Evolutionary conservation across 2,113 vertebrate genomes (phyloP).

Genomic region (Sinocyclocheilus maitianheensis): DNA sequence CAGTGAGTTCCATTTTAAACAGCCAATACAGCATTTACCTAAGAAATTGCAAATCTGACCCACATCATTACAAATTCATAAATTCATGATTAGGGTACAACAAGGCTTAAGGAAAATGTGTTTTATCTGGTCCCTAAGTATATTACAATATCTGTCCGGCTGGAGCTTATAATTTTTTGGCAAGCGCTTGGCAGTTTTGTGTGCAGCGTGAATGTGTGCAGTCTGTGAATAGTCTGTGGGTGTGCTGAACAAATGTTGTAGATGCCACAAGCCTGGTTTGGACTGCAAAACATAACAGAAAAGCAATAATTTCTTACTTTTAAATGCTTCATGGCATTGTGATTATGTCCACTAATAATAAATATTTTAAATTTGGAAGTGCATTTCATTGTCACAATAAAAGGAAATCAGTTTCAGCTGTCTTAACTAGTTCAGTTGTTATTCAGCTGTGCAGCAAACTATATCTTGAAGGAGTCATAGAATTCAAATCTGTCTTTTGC

Average conservation of each 20-base stretch:
- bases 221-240: neutral
- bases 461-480: neutral
- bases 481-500: neutral
- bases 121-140: neutral
- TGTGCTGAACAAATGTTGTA: slow-evolving; percentile 16
- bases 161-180: neutral
- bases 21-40: neutral
- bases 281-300: neutral
- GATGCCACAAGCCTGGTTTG: neutral
- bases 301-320: neutral
- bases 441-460: neutral
- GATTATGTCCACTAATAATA: slow-evolving; percentile 7
- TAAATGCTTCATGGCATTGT: neutral
- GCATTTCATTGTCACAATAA: neutral
- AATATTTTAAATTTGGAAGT: neutral
- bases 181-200: neutral
- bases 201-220: neutral
- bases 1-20: slow-evolving; percentile 78
- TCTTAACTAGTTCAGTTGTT: neutral
- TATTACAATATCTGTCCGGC: neutral
- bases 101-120: neutral
- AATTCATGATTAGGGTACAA: neutral
- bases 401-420: neutral
- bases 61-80: neutral
- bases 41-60: neutral